Conservation (phyloP, 2,797 vertebrate genomes). For the Hemibagrus guttatus region DNA sequence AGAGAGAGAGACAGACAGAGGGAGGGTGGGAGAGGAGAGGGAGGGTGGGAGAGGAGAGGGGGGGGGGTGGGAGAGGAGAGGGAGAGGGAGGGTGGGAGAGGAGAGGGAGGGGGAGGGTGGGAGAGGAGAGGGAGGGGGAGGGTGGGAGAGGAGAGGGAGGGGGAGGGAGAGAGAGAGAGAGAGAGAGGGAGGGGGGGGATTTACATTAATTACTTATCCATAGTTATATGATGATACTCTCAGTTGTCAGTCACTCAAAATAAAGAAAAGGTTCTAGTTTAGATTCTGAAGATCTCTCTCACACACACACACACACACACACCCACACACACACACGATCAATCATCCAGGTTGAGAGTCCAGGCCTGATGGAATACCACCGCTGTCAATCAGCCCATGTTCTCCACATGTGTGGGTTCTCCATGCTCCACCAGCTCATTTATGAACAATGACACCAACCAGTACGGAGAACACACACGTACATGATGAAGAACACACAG, state of each 20-base stretch:
- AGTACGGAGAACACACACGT: constrained; percentile 7
- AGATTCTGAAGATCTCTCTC: background rate
- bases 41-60: too few species aligned
- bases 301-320: background rate
- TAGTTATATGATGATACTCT: constrained; percentile 5
- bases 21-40: too few species aligned
- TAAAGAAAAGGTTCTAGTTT: background rate
- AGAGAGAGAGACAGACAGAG: too few species aligned
- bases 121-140: too few species aligned
- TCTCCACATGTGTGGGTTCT: background rate
- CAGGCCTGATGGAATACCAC: constrained; percentile 1
- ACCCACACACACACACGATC: background rate
- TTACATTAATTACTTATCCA: background rate
- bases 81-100: too few species aligned
- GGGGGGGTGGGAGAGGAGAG: too few species aligned
- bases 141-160: too few species aligned
- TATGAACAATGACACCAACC: constrained; percentile 31
- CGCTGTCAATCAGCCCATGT: background rate
- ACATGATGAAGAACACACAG: constrained; percentile 16
- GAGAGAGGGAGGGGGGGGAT: too few species aligned
- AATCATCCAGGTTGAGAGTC: constrained; percentile 15
- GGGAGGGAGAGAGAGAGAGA: too few species aligned
- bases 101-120: too few species aligned
- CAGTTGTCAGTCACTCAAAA: background rate
- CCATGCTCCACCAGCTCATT: background rate